These are phyloP conservation scores for Xylota segnis DNA, from an alignment of 2,888 invertebrate genomes.

Conservation along the genomic window DNA sequence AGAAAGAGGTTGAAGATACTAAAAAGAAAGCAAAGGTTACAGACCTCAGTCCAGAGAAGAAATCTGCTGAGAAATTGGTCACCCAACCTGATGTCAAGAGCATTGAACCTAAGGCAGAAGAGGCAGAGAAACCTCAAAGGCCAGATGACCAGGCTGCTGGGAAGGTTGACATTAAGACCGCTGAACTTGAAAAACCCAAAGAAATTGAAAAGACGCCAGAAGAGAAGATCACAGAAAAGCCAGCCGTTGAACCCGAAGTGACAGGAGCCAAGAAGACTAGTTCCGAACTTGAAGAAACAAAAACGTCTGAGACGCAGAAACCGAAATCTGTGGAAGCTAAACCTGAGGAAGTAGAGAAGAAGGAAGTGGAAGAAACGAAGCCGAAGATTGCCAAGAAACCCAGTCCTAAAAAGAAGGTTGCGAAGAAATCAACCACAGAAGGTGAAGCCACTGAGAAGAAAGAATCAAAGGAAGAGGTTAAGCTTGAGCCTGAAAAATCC, in stretches of 20 bases:
- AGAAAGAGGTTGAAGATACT: constrained; percentile 30
- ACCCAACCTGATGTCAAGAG: constrained; percentile 7
- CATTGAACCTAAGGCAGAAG: not conserved
- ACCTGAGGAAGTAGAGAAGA: constrained; percentile 77
- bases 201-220: not conserved
- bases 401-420: constrained; percentile 38
- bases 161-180: constrained; percentile 29
- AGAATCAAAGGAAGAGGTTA: not conserved
- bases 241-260: not conserved
- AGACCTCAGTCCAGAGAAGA: constrained; percentile 34
- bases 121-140: not conserved
- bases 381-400: constrained; percentile 32
- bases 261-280: not conserved
- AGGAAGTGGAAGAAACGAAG: constrained; percentile 44
- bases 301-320: constrained; percentile 25
- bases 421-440: constrained; percentile 47
- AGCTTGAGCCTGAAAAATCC: constrained; percentile 39
- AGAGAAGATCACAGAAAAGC: not conserved
- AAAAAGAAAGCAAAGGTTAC: constrained; percentile 17
- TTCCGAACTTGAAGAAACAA: not conserved
- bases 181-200: constrained; percentile 1
- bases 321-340: constrained; percentile 42
- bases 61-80: constrained; percentile 8
- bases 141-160: constrained; percentile 20
- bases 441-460: constrained; percentile 44